Conservation (phyloP, 2,797 vertebrate genomes). For the Tarsius wallacei region DNA sequence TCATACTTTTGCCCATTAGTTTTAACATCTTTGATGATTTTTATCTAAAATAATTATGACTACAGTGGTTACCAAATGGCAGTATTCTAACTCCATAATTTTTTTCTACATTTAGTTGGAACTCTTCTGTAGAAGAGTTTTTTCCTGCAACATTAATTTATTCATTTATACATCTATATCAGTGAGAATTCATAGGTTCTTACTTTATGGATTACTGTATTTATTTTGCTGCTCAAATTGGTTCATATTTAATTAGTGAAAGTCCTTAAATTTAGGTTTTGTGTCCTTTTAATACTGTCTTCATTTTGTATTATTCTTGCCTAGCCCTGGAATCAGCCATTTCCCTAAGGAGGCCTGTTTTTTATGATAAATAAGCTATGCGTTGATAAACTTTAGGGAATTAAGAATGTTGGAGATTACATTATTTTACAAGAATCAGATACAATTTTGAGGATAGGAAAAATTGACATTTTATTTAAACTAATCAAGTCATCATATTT, state of each 20-base stretch:
- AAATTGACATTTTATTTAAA: not conserved
- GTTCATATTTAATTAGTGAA: not conserved
- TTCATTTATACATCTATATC: not conserved
- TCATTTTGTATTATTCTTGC: not conserved
- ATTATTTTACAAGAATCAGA: slow-evolving; percentile 5
- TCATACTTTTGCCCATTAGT: not conserved
- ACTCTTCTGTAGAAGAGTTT: not conserved
- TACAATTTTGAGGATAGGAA: not conserved
- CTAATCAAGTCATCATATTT: not conserved
- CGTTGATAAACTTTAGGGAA: not conserved
- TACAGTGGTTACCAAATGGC: not conserved
- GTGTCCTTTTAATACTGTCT: not conserved
- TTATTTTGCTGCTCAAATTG: not conserved
- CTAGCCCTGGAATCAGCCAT: not conserved
- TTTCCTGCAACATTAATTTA: not conserved
- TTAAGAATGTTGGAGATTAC: not conserved
- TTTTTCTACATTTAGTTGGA: not conserved
- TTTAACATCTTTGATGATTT: not conserved
- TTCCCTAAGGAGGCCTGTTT: not conserved
- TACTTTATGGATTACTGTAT: not conserved
- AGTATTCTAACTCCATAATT: not conserved
- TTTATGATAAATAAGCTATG: not conserved
- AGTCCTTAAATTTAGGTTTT: not conserved
- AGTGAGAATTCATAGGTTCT: not conserved
- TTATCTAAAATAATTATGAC: not conserved